Base-by-base conservation (phyloP, 2,113 vertebrate species). In the Platysteira castanea region DNA sequence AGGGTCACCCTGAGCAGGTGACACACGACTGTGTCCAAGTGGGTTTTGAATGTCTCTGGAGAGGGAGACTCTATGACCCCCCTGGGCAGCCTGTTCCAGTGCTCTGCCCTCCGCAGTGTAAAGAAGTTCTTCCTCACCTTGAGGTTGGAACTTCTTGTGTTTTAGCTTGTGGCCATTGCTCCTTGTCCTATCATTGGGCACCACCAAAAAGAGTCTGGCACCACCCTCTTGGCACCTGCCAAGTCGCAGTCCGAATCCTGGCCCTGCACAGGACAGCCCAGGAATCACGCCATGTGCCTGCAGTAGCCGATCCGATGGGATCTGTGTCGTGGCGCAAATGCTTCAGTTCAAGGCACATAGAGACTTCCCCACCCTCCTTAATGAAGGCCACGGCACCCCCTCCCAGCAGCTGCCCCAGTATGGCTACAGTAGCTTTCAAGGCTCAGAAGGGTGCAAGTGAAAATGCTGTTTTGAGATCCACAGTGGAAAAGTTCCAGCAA, bases 11-110 rank as follows among this genome's bases (percentile, higher is more conserved):
- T 33, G 33, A 59, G 47, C 21, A 42, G 41, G 47, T 27, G 7
- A 20, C 79, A 63, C 2, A 3, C 47, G 35, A 76, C 26, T 0
- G 0, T 15, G 21, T 56, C 41, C 35, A 37, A 26, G 3, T 37
- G 26, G 8, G 4, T 69, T 33, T 49, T 56, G 35, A 69, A 69
- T 35, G 42, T 56, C 41, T 49, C 31, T 49, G 42, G 30, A 76
- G n/a, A 61, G 8, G 49, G n/a, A 49, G 26, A 69, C 18, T 27
- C 35, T 35, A 28, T 0, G 0, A 19, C 26, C 24, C 39, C 39
- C 59, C 20, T 26, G 1, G 52, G 3, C 28, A 82, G 20, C 19
- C 53, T 60, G 13, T 60, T 59, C 27, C 39, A 60, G 18, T 52
- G 39, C 47, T 76, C 30, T 83, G 18, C 31, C 49, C 14, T 14